Base-by-base conservation (phyloP, 2,797 vertebrate genomes). In the Tiaroga cobitis region DNA sequence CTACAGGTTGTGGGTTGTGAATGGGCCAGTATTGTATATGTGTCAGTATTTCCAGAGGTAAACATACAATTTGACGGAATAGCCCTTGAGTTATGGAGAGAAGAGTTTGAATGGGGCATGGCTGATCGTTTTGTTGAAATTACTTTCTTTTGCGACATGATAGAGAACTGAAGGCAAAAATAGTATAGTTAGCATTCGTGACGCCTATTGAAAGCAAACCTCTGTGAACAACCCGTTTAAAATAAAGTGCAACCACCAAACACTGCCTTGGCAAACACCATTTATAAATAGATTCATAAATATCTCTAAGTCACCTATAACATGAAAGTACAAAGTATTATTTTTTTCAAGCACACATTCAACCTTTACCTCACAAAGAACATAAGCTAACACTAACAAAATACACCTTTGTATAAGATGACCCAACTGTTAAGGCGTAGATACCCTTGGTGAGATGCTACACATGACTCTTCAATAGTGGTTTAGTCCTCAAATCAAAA, bases 361-460 rank as follows among this genome's bases (percentile, higher is more conserved):
- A 84, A 86, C 68, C 83, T 74, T 83, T 83, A 88, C 82, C 86
- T 88, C 81, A 85, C 84, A 86, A 87, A 46, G 80, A 82, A 90
- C 88, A 88, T 88, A 74, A 84, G 84, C 81, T 82, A 85, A 88
- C 89, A 87, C 91, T 70, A 89, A 92, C 85, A 90, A 92, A 89
- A 89, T 85, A 85, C 61, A 90, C 91, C 85, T 92, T 89, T 90
- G 92, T 92, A 88, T 88, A 92, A 92, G 88, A 92, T 82, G 93
- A 94, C 92, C 46, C 89, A 93, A 94, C 89, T 90, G 93, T 95
- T 95, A 96, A 96, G 95, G 95, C 94, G 92, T 93, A 92, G 91
- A 93, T 91, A 93, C 93, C 92, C 93, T 91, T 85, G 92, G 90
- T 94, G 92, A 94, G 95, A 95, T 95, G 95, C 94, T 95, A 95